These are phyloP conservation scores for Ammospiza maritima DNA, from an alignment of 2,797 vertebrate species.

Conservation along the genomic window DNA sequence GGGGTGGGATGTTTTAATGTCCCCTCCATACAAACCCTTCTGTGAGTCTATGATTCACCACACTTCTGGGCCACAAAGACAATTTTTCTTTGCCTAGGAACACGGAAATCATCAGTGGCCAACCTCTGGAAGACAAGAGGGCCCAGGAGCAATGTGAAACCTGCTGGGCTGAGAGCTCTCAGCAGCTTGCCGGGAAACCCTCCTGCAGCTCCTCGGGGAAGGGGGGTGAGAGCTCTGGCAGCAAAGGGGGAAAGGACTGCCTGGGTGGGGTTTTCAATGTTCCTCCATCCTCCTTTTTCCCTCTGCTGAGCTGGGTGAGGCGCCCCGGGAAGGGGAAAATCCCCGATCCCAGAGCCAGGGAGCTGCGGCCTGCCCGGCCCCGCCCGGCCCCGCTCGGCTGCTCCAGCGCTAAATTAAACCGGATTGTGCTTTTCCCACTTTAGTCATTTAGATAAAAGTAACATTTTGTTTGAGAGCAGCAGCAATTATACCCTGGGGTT, in stretches of 20 bases:
- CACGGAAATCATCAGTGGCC: background rate
- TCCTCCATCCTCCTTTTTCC: background rate
- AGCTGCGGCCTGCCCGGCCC: background rate
- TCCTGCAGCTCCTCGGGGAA: background rate
- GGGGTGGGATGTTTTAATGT: too few relatives aligned
- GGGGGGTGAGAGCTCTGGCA: fast-evolving
- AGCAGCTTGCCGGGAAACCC: background rate
- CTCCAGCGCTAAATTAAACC: slow-evolving; percentile 41
- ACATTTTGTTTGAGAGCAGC: slow-evolving; percentile 79
- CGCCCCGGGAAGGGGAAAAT: fast-evolving
- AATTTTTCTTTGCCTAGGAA: background rate
- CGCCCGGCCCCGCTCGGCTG: background rate
- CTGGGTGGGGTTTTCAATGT: fast-evolving
- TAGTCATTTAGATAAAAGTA: slow-evolving; percentile 78
- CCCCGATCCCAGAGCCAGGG: background rate
- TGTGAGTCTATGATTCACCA: too few relatives aligned
- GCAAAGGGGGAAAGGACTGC: background rate
- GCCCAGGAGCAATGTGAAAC: background rate
- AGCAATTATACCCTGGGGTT: slow-evolving; percentile 74
- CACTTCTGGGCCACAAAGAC: background rate
- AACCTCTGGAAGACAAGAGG: background rate
- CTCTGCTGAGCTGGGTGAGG: background rate
- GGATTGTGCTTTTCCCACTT: slow-evolving; percentile 71
- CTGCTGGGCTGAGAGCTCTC: background rate
- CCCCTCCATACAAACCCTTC: background rate